These are phyloP conservation scores for Pan troglodytes DNA, from an alignment of 2,113 vertebrate species.

Conservation along the genomic window DNA sequence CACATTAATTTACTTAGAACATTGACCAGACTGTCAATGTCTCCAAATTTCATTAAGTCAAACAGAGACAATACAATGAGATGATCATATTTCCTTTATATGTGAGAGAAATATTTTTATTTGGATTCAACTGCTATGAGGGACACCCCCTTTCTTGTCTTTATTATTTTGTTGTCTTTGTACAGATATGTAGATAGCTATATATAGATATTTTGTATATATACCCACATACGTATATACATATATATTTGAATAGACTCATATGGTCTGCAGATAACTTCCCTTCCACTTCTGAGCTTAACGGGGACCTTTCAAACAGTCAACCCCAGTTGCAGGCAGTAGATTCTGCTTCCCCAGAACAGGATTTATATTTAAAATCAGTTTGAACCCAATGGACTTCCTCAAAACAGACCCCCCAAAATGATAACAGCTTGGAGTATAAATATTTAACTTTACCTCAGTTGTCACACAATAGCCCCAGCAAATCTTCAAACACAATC, in stretches of 20 bases:
- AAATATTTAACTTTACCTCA: constrained; percentile 43
- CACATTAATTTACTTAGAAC: constrained; percentile 84
- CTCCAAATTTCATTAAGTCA: constrained; percentile 80
- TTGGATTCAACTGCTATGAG: constrained; percentile 62
- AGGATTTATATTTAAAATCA: background rate
- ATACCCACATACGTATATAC: background rate
- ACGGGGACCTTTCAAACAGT: constrained; percentile 37
- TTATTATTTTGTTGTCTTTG: background rate
- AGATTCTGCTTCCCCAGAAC: background rate
- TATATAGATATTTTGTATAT: background rate
- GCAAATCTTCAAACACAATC: background rate
- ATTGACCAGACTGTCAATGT: constrained; percentile 81
- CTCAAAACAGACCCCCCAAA: background rate
- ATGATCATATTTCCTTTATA: constrained; percentile 66
- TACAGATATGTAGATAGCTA: background rate
- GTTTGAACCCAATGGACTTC: constrained; percentile 22
- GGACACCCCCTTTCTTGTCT: background rate
- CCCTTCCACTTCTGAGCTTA: background rate
- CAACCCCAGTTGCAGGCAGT: background rate
- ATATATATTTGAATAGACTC: background rate
- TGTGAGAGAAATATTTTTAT: constrained; percentile 73
- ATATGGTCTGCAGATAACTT: background rate
- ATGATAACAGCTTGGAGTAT: constrained; percentile 18
- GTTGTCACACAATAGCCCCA: constrained; percentile 6
- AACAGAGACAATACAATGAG: constrained; percentile 58